Percentiles rank a stretch among this genome's conserved stretches.
Conservation (phyloP, 2,888 invertebrate genomes). For the Erebia ligea region DNA sequence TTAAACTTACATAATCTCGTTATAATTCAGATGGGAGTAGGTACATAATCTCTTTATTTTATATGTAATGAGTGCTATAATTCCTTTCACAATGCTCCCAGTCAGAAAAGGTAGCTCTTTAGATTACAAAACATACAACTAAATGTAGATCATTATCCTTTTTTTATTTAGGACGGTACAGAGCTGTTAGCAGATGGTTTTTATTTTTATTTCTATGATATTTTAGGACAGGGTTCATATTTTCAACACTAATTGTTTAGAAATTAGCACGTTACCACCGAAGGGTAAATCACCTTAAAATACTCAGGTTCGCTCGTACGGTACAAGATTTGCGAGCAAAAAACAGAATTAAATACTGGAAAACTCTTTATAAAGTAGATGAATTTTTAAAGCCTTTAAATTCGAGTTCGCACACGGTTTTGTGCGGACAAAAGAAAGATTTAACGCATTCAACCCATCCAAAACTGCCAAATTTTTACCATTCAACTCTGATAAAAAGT, state of each 20-base stretch:
- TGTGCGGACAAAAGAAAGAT: slow-evolving; percentile 33
- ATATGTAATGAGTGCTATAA: too few relatives aligned
- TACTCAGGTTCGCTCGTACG: slow-evolving; percentile 9
- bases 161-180: too few relatives aligned
- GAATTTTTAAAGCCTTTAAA: slow-evolving; percentile 36
- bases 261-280: slow-evolving; percentile 7
- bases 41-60: too few relatives aligned
- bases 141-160: too few relatives aligned
- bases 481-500: slow-evolving; percentile 17
- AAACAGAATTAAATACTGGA: slow-evolving; percentile 18
- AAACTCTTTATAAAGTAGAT: slow-evolving; percentile 29
- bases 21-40: too few relatives aligned
- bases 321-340: slow-evolving; percentile 1
- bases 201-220: too few relatives aligned
- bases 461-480: slow-evolving; percentile 18
- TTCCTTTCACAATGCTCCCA: too few relatives aligned
- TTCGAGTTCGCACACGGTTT: slow-evolving; percentile 35
- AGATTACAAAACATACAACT: too few relatives aligned
- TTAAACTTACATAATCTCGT: too few relatives aligned
- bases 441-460: slow-evolving; percentile 31
- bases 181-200: too few relatives aligned
- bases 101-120: too few relatives aligned
- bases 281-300: slow-evolving; percentile 9
- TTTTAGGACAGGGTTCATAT: background rate
- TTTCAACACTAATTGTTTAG: background rate